Conservation (phyloP, 2,113 vertebrate species). For the Tragulus kanchil region DNA sequence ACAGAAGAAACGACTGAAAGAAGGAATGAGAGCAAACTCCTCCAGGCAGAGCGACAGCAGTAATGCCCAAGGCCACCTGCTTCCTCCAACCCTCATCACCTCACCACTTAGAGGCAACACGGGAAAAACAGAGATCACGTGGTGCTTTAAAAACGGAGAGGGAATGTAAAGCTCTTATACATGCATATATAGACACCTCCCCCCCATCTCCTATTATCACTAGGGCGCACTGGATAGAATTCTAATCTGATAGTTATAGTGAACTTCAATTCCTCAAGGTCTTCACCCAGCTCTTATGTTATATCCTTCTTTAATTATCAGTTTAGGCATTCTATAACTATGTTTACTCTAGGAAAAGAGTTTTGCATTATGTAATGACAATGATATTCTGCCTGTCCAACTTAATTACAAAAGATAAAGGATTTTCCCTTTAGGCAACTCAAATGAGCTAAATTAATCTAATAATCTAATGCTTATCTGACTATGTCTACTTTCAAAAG, state of each 20-base stretch:
- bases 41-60: neutral
- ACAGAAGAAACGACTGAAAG: neutral
- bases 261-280: neutral
- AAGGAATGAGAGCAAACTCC: neutral
- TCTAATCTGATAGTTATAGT: conserved; percentile 15
- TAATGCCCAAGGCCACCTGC: neutral
- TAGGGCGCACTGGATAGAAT: too few relatives aligned
- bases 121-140: neutral
- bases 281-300: conserved; percentile 18
- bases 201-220: neutral
- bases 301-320: conserved; percentile 48
- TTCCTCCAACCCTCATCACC: neutral
- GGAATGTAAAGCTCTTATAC: neutral
- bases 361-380: neutral
- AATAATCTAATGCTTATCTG: conserved; percentile 60
- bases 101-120: neutral
- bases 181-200: neutral
- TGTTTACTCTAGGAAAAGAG: neutral
- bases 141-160: neutral
- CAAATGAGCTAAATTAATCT: conserved; percentile 59
- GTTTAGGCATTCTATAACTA: conserved; percentile 35
- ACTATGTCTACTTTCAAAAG: conserved; percentile 42
- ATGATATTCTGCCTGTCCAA: neutral
- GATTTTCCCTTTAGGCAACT: conserved; percentile 25
- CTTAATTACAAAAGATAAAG: conserved; percentile 58